Percentiles rank a stretch among this genome's conserved stretches.
phyloP scores from a whole-genome alignment of 2,797 vertebrate species.

The Artibeus lituratus region DNA sequence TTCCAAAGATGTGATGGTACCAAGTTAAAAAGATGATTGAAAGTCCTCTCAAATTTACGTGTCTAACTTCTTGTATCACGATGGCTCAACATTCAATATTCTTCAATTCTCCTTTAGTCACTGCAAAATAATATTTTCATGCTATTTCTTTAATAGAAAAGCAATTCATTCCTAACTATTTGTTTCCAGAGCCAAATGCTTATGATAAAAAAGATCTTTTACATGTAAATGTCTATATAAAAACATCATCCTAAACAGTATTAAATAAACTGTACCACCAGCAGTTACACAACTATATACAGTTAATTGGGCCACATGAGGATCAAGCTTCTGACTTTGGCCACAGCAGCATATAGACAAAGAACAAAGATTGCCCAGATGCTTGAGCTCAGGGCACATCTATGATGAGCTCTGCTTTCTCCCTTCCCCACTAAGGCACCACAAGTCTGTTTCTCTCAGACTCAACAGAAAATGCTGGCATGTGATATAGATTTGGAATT shows the following conservation, averaged over 20 bases:
- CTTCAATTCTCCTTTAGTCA: not conserved
- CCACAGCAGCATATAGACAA: not conserved
- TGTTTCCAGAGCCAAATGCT: not conserved
- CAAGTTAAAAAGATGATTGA: not conserved
- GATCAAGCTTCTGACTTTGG: not conserved
- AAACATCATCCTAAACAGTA: not conserved
- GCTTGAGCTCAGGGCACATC: not conserved
- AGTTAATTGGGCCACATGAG: conserved; percentile 1
- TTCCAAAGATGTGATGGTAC: not conserved
- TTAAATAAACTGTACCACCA: not conserved
- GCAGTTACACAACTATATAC: not conserved
- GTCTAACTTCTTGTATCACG: not conserved
- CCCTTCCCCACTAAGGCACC: not conserved
- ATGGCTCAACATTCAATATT: not conserved
- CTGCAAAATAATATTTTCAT: not conserved
- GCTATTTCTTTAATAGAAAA: not conserved
- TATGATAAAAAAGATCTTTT: not conserved
- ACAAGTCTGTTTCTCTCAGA: not conserved
- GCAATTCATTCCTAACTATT: not conserved
- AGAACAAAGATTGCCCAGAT: not conserved
- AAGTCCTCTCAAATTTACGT: not conserved
- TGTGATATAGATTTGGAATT: not conserved
- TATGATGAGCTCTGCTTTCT: not conserved
- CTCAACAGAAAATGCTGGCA: not conserved
- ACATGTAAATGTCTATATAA: not conserved